Base-by-base conservation (phyloP, 37 sponge, comb jelly and placozoan species). In the Eunapius fragilis region DNA sequence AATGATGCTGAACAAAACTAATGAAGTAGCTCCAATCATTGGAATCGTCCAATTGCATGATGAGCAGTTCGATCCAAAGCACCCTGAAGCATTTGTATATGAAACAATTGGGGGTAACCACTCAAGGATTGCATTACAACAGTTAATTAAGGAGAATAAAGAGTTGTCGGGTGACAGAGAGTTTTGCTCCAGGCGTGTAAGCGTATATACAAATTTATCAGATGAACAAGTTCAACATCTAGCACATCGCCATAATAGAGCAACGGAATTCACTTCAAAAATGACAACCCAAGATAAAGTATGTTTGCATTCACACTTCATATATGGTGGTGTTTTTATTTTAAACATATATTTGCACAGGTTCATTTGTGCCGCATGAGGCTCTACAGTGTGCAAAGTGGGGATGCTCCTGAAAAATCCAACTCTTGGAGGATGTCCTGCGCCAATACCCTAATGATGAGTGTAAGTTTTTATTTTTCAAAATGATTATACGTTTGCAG, bases 101-200 rank as follows among this genome's bases (percentile, higher is more conserved):
- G 85, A 84, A n/a, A 76, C 77, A 19, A 30, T 84, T 35, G 85
- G 85, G 3, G 85, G 85, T 11, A 84, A 84, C 69, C 26, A 84
- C 69, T 84, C 85, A 30, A 75, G 85, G 35, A 32, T 34, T n/a
- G 85, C 85, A 26, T 71, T 84, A 5, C 0, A 1, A 5, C 77
- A 84, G 34, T 67, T 74, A 13, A 14, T 82, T 22, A 33, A 50
- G 49, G 80, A 77, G 58, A 58, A 58, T 17, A 58, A 58, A 19
- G 58, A 58, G 58, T 58, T 58, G 58, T 12, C 58, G 19, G 19
- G 6, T 12, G 58, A 58, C 14, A 12, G 19, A 17, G 14, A 58
- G 14, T 58, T 58, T 19, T 58, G 6, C 14, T 17, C 6, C 14
- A 58, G 58, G 14, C 6, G 58, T 12, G 58, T 58, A 12, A 58